Percentiles rank a stretch among this genome's conserved stretches.
phyloP scores from a whole-genome alignment of 2,113 vertebrate genomes.

The Xiphophorus maculatus region DNA sequence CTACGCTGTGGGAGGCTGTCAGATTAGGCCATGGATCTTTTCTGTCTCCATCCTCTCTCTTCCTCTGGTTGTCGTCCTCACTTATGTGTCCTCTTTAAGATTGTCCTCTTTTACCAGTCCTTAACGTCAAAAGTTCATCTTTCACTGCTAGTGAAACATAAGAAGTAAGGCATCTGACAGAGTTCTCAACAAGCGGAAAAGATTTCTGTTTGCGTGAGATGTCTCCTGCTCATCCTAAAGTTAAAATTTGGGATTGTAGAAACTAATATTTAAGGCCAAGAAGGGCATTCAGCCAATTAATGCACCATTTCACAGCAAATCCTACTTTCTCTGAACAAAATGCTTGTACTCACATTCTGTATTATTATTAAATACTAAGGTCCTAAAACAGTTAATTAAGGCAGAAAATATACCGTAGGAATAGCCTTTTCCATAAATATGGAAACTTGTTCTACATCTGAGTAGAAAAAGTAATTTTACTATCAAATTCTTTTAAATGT shows the following conservation, averaged over 20 bases:
- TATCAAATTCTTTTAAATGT: no score
- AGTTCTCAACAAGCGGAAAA: not conserved
- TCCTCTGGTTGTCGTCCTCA: conserved; percentile 20
- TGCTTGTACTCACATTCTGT: not conserved
- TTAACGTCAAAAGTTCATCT: not conserved
- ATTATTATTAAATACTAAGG: no score
- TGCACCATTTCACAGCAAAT: not conserved
- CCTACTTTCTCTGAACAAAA: not conserved
- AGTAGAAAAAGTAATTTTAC: no score
- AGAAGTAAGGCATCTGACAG: not conserved
- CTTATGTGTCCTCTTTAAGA: not conserved
- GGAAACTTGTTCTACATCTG: no score
- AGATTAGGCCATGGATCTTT: conserved; percentile 45
- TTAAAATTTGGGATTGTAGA: not conserved
- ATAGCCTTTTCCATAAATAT: no score
- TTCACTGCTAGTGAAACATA: not conserved
- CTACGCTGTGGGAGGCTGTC: conserved; percentile 56
- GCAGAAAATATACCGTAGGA: no score
- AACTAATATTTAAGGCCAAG: not conserved
- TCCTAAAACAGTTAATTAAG: no score
- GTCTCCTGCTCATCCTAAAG: not conserved
- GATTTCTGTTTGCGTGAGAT: not conserved
- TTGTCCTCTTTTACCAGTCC: not conserved
- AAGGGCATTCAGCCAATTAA: not conserved
- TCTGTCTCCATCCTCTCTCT: conserved; percentile 21